Base-by-base conservation (phyloP, 2,888 invertebrate genomes). In the Luperina testacea region DNA sequence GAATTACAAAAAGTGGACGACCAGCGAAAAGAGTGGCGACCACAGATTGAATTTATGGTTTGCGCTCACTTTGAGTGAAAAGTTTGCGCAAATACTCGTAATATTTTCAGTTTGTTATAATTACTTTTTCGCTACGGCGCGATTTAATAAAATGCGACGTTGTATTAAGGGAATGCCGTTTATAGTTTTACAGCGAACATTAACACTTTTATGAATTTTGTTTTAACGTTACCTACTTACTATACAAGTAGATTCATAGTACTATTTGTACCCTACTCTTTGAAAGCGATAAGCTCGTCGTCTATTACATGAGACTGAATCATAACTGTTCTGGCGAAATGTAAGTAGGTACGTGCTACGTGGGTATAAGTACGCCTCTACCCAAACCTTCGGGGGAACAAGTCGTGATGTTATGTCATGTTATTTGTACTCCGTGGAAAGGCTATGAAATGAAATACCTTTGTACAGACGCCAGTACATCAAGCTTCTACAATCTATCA, bases 1-100 rank as follows among this genome's bases (percentile, higher is more conserved):
- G 93, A 94, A 95, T 94, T 95, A 94, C 92, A 95, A 95, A 96
- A 96, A 95, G 92, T 94, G 92, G 91, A 88, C 92, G 90, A 87
- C 86, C 89, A 90, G 88, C 90, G 93, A 94, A 94, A 94, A 95
- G 93, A 94, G 94, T 91, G 89, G 87, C 90, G 91, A 95, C 96
- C 96, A 88, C 95, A 93, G 94, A 95, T 94, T 93, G 91, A 94
- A 96, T 96, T 96, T 96, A 96, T 95, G 91, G 94, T 92, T 91
- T 90, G 85, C 92, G 91, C 91, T 92, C 92, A 92, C 90, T 92
- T 90, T 91, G 90, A 92, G 90, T 92, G 89, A 89, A 94, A 94
- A 94, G 91, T 94, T 94, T 91, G 88, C 81, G 81, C 88, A 90
- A n/a, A n/a, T n/a, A n/a, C n/a, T n/a, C 92, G 92, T 92, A 92